Base-by-base conservation (phyloP, 64 coral and sea anemone genomes). In the Porites australiensis region DNA sequence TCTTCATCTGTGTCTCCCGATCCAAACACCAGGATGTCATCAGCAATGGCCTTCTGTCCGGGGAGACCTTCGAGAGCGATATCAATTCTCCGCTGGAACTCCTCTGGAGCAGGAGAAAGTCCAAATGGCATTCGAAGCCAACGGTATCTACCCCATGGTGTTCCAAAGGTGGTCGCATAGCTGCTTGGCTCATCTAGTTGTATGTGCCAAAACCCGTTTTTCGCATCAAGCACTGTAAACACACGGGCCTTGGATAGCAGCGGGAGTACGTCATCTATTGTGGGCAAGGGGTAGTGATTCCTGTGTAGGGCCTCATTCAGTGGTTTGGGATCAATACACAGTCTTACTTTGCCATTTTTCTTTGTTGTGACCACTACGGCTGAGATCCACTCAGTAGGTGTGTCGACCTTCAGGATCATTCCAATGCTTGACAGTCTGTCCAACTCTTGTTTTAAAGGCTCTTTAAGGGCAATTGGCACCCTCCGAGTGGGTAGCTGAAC, bases 111-210 rank as follows among this genome's bases (percentile, higher is more conserved):
- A 2, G 86, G 45, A 12, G 86, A 67, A 9, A 94, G 19, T 13
- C 74, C 92, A 82, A 93, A 93, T 20, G 92, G 76, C 92, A 88
- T 94, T 0, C 92, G n/a, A 10, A 76, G 65, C 79, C 92, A 89
- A 0, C 86, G 62, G 48, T 19, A 94, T 45, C 87, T 2, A 11
- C 78, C 68, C 77, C 78, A 89, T 0, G 92, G 92, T 59, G 91
- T 93, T 14, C 82, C 49, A 37, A 94, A 93, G 0, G 82, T 93
- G 21, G 92, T 93, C 13, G 49, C 54, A 11, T 21, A 63, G 16
- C 75, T 82, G 70, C 67, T 89, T 7, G 4, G 23, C 2, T 82
- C 37, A 76, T 74, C 92, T 2, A 89, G 18, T 13, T 82, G 86
- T 8, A 94, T 55, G 44, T 83, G 86, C 75, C 75, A 93, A 23